These are phyloP conservation scores for Stegophylla sp. DNA, from an alignment of 2,888 invertebrate species.

Conservation along the genomic window DNA sequence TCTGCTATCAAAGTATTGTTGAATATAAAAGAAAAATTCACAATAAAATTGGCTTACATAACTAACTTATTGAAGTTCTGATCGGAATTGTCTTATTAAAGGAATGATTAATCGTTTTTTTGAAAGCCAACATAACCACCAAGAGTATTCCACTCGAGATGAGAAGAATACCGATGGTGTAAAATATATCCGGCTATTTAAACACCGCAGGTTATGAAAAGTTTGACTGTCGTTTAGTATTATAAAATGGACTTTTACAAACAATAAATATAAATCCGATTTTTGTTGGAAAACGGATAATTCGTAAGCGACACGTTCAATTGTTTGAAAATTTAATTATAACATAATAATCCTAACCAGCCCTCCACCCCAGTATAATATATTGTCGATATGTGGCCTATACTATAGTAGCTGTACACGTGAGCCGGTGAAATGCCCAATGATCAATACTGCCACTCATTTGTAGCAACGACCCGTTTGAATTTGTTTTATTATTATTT, in stretches of 20 bases:
- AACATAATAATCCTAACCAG: neutral
- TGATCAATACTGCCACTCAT: conserved; percentile 8
- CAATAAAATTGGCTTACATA: too few relatives aligned
- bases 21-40: too few relatives aligned
- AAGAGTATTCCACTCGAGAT: too few relatives aligned
- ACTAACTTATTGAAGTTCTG: too few relatives aligned
- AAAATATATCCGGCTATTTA: neutral
- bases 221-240: neutral
- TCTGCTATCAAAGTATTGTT: too few relatives aligned
- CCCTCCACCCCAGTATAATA: neutral
- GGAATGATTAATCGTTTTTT: too few relatives aligned
- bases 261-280: neutral
- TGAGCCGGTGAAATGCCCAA: neutral
- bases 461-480: conserved; percentile 7
- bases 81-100: too few relatives aligned
- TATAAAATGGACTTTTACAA: neutral
- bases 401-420: neutral
- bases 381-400: neutral
- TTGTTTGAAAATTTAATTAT: conserved; percentile 7
- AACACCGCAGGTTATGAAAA: neutral
- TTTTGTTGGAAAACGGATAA: neutral
- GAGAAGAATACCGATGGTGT: too few relatives aligned
- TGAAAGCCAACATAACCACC: too few relatives aligned
- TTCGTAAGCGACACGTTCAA: neutral
- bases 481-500: neutral